These are phyloP conservation scores for Atopsyche davidsoni DNA, from an alignment of 1,140 invertebrate species.

Conservation along the genomic window DNA sequence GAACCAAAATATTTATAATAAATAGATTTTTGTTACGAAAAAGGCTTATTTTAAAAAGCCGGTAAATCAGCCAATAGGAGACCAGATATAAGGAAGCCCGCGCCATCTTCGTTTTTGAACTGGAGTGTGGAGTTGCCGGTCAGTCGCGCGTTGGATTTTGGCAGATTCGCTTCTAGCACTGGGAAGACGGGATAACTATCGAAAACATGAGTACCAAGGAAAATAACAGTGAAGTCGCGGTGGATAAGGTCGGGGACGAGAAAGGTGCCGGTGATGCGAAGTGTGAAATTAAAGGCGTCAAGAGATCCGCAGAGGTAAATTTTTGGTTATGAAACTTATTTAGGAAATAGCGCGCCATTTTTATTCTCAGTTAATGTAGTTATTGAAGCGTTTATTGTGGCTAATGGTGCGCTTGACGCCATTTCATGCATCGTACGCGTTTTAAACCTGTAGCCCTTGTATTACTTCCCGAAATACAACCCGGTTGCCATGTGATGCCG, in stretches of 20 bases:
- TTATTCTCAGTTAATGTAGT: conserved; percentile 33
- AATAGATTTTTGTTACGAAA: not conserved
- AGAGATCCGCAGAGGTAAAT: conserved; percentile 78
- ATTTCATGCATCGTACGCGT: conserved; percentile 34
- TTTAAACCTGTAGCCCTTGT: conserved; percentile 10
- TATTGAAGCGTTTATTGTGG: conserved; percentile 11
- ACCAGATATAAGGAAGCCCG: conserved; percentile 57
- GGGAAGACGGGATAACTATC: conserved; percentile 9
- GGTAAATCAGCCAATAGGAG: conserved; percentile 49
- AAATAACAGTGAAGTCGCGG: conserved; percentile 73
- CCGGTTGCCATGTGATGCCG: conserved; percentile 22
- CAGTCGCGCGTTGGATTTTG: conserved; percentile 55
- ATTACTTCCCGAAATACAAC: not conserved
- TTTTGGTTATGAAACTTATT: conserved; percentile 37
- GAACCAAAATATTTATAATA: conserved; percentile 4
- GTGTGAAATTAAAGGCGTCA: conserved; percentile 77
- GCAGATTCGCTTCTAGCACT: conserved; percentile 38
- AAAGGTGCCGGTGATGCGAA: conserved; percentile 64
- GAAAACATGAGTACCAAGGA: conserved; percentile 72
- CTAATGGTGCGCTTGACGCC: conserved; percentile 43
- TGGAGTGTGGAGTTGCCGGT: conserved; percentile 52
- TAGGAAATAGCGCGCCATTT: conserved; percentile 48
- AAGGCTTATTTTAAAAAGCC: conserved; percentile 14
- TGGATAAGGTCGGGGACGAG: conserved; percentile 75
- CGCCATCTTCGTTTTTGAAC: conserved; percentile 81